Base-by-base conservation (phyloP, 2,113 vertebrate species). In the Clarias gariepinus region DNA sequence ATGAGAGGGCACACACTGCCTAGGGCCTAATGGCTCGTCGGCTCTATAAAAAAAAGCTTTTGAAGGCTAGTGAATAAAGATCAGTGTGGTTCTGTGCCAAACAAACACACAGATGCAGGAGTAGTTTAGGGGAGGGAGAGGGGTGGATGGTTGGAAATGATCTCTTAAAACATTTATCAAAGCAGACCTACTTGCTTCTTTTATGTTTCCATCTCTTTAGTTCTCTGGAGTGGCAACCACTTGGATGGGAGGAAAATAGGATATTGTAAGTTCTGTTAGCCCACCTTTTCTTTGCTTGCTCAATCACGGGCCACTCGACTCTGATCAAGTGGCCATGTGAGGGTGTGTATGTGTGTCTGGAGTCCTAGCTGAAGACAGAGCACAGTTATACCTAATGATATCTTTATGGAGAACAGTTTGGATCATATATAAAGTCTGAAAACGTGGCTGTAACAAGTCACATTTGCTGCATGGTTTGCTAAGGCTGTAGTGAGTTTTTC, bases 51-150 rank as follows among this genome's bases (percentile, higher is more conserved):
- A 95, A 94, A 94, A 93, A 92, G 91, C 92, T 94, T 95, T 95
- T 95, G 95, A 95, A 95, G 95, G 93, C 93, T 93, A 94, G 84
- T 95, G 93, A 95, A 96, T 95, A 95, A 96, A 95, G 94, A 95
- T 95, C 92, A 93, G 93, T 88, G 92, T 90, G 88, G 92, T 94
- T 92, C 92, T 92, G 92, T 90, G 91, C 92, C 91, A 91, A 94
- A 94, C 91, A 94, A 92, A 92, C 94, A 92, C 93, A 94, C 92
- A 92, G 93, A 94, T 92, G 94, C 90, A 93, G 92, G 87, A 89
- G 87, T 90, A 92, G 93, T 90, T 89, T 91, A 89, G 91, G 91
- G 90, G 91, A 91, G 86, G 90, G 87, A 60, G 90, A 92, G 87
- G 64, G 61, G 68, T 88, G 90, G 92, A 88, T 92, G 91, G 89